Base-by-base conservation (phyloP, 2,797 vertebrate species). In the Hafferia zeledoni region DNA sequence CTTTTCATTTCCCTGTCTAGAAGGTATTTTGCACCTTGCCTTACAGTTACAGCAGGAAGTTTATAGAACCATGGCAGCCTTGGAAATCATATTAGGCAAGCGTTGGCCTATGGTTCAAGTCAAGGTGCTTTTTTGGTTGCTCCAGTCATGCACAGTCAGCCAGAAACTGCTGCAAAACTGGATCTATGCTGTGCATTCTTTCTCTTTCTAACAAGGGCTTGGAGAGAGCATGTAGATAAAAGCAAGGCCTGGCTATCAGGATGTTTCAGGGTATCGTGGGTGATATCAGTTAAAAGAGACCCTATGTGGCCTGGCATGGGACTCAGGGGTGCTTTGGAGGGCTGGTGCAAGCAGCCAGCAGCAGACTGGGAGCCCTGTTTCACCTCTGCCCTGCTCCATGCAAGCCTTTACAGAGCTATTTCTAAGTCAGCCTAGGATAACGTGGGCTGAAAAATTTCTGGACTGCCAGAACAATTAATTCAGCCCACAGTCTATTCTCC, bases 381-480 rank as follows among this genome's bases (percentile, higher is more conserved):
- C 16, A 28, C 24, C 71, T 82, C 69, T 0, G 0, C 25, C 25
- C 14, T 0, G 5, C 49, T 31, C 57, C 3, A 5, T 2, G 1
- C 12, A 13, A 67, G 68, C 56, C 50, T 53, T 72, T n/a, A 60
- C n/a, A 39, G 65, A 75, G 53, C 23, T 90, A 61, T 78, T 94
- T 93, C 57, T 78, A 69, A 81, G 43, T 22, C 69, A 55, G 84
- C 69, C 91, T 39, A 53, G 9, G 43, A 85, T 83, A 53, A 57
- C 43, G 61, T 1, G 3, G 76, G 19, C 46, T 94, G 60, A 89
- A 89, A 83, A 75, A 68, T 43, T 87, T 77, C 79, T 68, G 71
- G n/a, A 27, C 49, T 92, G 75, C 60, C 91, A 87, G 82, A 83
- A 83, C 64, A 89, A 89, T 93, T 92, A 93, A 67, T 89, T 93